Evolutionary conservation across 1,140 invertebrate species (phyloP).

Genomic region (Nylanderia fulva): DNA sequence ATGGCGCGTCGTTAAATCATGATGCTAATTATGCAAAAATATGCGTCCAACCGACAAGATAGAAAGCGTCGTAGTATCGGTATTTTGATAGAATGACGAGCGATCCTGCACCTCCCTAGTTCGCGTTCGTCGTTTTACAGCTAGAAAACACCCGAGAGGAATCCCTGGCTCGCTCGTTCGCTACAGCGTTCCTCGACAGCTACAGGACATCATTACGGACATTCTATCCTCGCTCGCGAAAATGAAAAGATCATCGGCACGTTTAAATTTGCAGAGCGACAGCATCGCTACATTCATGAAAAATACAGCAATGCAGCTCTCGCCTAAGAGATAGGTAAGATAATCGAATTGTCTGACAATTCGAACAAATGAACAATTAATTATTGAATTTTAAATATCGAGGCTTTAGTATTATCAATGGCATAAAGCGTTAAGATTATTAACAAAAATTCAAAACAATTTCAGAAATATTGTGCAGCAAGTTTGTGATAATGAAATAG

Average conservation of each 20-base stretch:
- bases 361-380: background rate
- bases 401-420: background rate
- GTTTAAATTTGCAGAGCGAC: background rate
- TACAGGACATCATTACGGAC: conserved; percentile 22
- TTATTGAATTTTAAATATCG: background rate
- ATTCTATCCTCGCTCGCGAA: conserved; percentile 28
- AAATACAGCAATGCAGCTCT: background rate
- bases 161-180: conserved; percentile 33
- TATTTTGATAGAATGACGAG: conserved; percentile 41
- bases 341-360: background rate
- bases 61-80: conserved; percentile 30
- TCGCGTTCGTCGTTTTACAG: conserved; percentile 13
- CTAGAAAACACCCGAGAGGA: conserved; percentile 21
- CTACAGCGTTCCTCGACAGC: conserved; percentile 14
- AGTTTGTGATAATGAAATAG: conserved; percentile 3
- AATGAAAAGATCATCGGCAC: conserved; percentile 18
- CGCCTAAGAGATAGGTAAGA: background rate
- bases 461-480: background rate
- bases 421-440: background rate
- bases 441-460: background rate
- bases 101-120: background rate
- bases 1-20: conserved; percentile 18
- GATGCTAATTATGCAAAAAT: conserved; percentile 50
- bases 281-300: background rate
- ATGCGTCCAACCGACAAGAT: background rate